Evolutionary conservation across 1,140 invertebrate genomes (phyloP).

Genomic region (Euschistus heros): DNA sequence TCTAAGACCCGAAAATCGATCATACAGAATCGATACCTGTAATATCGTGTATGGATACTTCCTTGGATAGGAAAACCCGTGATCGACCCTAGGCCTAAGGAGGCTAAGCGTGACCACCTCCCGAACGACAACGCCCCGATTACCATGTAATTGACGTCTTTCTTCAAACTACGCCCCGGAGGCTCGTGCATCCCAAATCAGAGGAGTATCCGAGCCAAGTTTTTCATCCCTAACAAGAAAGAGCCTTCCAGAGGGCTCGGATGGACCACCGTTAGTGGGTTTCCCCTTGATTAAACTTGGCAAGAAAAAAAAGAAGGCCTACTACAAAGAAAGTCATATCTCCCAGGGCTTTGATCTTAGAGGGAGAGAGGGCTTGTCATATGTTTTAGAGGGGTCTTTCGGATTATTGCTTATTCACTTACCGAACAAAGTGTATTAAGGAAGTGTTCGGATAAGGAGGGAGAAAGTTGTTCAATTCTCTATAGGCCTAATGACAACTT

Average conservation of each 20-base stretch:
- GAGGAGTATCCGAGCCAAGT: not conserved
- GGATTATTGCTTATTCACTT: too few species aligned
- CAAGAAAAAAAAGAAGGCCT: not conserved
- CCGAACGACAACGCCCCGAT: not conserved
- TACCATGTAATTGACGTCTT: slow-evolving; percentile 16
- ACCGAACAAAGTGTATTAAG: too few species aligned
- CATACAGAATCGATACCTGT: too few species aligned
- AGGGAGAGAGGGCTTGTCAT: too few species aligned
- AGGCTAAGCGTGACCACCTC: not conserved
- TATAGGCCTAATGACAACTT: too few species aligned
- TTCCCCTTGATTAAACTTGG: slow-evolving; percentile 7
- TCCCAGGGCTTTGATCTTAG: not conserved
- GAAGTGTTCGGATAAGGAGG: too few species aligned
- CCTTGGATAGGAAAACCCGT: not conserved
- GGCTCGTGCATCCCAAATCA: slow-evolving; percentile 16
- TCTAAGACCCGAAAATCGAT: too few species aligned
- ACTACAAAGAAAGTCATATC: slow-evolving; percentile 2
- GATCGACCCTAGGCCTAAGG: slow-evolving; percentile 5
- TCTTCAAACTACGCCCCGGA: not conserved
- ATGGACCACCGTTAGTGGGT: not conserved
- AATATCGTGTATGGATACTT: too few species aligned
- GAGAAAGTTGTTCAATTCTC: too few species aligned
- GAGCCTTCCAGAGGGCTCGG: not conserved
- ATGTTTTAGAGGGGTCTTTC: too few species aligned
- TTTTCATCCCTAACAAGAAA: slow-evolving; percentile 8